phyloP scores from a whole-genome alignment of 2,113 vertebrate species.

The Casuarius casuarius region DNA sequence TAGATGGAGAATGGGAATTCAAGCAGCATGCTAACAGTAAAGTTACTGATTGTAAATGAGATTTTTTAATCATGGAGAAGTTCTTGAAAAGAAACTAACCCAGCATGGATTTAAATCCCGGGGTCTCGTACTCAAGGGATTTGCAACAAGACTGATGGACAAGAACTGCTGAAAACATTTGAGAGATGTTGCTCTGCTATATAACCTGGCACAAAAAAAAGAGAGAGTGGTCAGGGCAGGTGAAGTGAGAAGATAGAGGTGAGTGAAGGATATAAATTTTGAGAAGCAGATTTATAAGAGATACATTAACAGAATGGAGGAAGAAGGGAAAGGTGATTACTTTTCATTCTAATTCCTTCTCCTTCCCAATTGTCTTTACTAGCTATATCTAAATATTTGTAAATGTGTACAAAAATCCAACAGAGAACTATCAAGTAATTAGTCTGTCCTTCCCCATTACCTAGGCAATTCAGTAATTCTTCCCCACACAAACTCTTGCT shows the following conservation, averaged over 20 bases:
- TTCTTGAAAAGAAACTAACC: conserved; percentile 16
- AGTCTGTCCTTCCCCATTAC: background rate
- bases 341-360: background rate
- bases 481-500: background rate
- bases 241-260: background rate
- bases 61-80: background rate
- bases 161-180: background rate
- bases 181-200: background rate
- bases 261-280: background rate
- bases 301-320: background rate
- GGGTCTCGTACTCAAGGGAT: background rate
- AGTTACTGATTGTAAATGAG: conserved; percentile 58
- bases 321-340: background rate
- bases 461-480: background rate
- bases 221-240: no score
- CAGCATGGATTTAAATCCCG: background rate
- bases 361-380: background rate
- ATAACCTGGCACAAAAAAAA: background rate
- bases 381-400: background rate
- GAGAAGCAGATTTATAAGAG: background rate
- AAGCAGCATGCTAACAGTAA: conserved; percentile 19
- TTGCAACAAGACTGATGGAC: background rate
- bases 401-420: background rate
- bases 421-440: background rate
- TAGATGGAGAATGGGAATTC: conserved; percentile 62